A percentile compares a stretch with the other conserved stretches of the same genome.
phyloP scores from a whole-genome alignment of 2,797 vertebrate species.

The Sphenodon punctatus region DNA sequence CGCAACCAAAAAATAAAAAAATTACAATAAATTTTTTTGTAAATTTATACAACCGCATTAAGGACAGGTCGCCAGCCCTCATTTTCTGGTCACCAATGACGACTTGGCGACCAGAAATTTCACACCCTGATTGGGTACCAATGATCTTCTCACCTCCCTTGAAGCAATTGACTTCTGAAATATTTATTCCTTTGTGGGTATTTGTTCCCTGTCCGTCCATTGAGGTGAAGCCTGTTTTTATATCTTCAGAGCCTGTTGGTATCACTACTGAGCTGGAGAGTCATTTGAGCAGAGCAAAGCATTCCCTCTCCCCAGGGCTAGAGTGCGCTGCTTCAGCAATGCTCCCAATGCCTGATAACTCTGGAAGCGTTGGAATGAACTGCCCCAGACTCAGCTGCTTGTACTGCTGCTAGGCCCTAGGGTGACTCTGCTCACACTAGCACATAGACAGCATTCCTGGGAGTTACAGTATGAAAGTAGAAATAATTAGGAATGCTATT shows the following conservation, averaged over 20 bases:
- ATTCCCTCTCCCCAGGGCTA: conserved; percentile 30
- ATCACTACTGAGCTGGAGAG: conserved; percentile 2
- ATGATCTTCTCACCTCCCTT: too few species aligned
- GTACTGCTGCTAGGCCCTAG: conserved; percentile 2
- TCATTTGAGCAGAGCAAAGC: conserved; percentile 9
- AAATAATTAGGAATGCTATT: conserved; percentile 56
- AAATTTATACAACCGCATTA: too few species aligned
- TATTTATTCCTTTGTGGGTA: too few species aligned
- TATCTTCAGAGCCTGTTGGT: background rate
- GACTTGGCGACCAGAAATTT: too few species aligned
- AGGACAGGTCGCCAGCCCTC: too few species aligned
- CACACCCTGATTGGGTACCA: too few species aligned
- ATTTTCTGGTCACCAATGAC: too few species aligned
- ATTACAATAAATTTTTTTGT: too few species aligned
- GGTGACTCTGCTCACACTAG: background rate
- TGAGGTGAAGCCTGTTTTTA: background rate
- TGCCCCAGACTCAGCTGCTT: conserved; percentile 10
- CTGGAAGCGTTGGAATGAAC: background rate
- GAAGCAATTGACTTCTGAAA: too few species aligned
- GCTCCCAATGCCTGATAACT: background rate
- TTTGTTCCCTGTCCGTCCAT: background rate
- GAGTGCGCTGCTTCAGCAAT: conserved; percentile 5
- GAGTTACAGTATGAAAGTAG: conserved; percentile 15
- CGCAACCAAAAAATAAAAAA: too few species aligned
- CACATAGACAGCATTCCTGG: conserved; percentile 12